Evolutionary conservation across 2,797 vertebrate species (phyloP), one percentile per base, ranked within the genome.

Genomic region (Microctenopoma steveboyesi): DNA sequence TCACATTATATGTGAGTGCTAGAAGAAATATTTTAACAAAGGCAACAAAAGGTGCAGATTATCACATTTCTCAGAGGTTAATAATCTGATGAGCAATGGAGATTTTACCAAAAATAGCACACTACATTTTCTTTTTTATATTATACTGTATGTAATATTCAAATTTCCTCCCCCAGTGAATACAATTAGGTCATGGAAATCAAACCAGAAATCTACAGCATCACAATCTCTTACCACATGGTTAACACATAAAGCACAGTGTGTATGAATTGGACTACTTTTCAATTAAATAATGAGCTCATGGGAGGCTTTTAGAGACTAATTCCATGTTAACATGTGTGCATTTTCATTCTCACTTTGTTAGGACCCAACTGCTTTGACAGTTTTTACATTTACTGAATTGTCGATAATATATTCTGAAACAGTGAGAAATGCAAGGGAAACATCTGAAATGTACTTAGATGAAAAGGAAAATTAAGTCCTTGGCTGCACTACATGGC

Each of bases 1-100:
- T 83, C 60, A 75, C 47, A 81, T 86, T 82, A 86, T 84, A 64
- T 69, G 56, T 50, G 46, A 48, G 61, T 5, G 66, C 70, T 74
- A 4, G 63, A 59, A 57, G 79, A 79, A 30, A 73, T 77, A 67
- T 74, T 82, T 60, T n/a, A 83, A 76, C 69, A 81, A 74, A 79
- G 51, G 71, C 53, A 40, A 56, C 55, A 18, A 80, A 55, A 74
- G 57, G 59, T 72, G 68, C 54, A 27, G 45, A 51, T 42, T 51
- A 73, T 74, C 25, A 57, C 14, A 14, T 40, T 57, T 48, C 46
- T 75, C 52, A 56, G 47, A 66, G 48, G 52, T 27, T 63, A 60
- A 68, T 69, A 42, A 67, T 71, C 30, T 57, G 56, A 74, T 33
- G 27, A 43, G 33, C 39, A 57, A 67, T 22, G 42, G 51, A 48